Percentiles rank a stretch among this genome's conserved stretches.
Evolutionary conservation across 2,888 invertebrate species (phyloP).

Genomic region (Clepsis dumicolana): DNA sequence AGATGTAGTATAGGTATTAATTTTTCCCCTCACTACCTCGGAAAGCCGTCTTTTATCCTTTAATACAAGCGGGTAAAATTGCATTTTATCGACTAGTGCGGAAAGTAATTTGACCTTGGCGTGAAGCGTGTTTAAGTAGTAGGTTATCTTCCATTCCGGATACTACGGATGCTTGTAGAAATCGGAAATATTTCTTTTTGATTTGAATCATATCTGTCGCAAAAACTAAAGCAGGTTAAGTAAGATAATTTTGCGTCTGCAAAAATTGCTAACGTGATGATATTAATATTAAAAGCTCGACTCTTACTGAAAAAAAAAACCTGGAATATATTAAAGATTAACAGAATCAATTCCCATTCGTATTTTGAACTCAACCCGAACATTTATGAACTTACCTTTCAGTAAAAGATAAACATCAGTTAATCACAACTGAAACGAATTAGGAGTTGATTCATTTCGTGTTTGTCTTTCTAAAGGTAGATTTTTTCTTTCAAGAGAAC

Average conservation of each 20-base stretch:
- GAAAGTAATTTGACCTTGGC: too few species aligned
- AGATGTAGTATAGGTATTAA: too few species aligned
- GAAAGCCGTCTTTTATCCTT: too few species aligned
- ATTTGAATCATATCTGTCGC: neutral
- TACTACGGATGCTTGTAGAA: neutral
- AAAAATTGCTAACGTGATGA: neutral
- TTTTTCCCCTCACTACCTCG: too few species aligned
- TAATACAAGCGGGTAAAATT: too few species aligned
- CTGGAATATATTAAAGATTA: too few species aligned
- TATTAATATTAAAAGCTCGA: neutral
- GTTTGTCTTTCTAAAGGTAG: conserved; percentile 3
- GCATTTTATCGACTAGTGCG: too few species aligned
- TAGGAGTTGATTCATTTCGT: neutral
- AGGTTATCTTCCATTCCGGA: neutral
- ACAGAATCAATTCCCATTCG: neutral
- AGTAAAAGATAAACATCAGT: neutral
- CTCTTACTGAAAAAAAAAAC: too few species aligned
- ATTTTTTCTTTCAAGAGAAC: neutral
- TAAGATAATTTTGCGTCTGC: neutral
- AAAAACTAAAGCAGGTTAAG: neutral
- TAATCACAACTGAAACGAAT: conserved; percentile 5
- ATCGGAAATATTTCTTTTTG: neutral
- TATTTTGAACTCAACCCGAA: neutral
- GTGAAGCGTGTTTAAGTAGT: too few species aligned
- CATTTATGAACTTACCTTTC: conserved; percentile 3